phyloP scores from a whole-genome alignment of 2,888 invertebrate genomes.

The Malthinus seriepunctatus region DNA sequence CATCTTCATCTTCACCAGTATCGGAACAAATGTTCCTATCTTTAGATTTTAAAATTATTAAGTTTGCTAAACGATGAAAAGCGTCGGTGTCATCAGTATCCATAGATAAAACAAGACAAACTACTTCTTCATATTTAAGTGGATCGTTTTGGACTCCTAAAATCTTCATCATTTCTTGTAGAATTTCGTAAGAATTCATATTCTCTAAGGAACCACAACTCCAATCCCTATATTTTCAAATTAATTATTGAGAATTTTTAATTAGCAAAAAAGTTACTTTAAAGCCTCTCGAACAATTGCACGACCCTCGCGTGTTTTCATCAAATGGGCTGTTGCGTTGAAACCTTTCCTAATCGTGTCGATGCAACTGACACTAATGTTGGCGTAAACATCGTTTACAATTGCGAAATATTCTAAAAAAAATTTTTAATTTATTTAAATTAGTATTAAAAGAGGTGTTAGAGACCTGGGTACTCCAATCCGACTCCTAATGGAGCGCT shows the following conservation, averaged over 20 bases:
- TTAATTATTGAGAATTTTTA: too few species aligned
- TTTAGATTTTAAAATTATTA: background rate
- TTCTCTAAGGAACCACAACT: background rate
- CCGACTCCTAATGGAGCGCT: constrained; percentile 56
- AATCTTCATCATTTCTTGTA: background rate
- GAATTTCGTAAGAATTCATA: background rate
- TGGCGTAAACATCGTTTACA: constrained; percentile 2
- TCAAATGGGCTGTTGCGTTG: background rate
- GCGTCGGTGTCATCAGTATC: background rate
- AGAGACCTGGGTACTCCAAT: constrained; percentile 17
- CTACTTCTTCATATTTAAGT: background rate
- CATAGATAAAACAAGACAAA: constrained; percentile 2
- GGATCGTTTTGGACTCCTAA: background rate
- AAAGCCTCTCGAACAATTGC: constrained; percentile 1
- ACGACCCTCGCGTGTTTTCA: background rate
- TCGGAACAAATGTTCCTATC: background rate
- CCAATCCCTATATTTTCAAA: constrained; percentile 3
- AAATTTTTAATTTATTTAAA: background rate
- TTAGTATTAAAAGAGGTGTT: background rate
- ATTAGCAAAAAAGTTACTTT: too few species aligned
- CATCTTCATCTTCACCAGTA: background rate
- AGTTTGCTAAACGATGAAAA: background rate
- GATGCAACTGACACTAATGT: background rate
- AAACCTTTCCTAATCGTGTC: background rate
- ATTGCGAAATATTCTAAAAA: background rate